Percentiles rank a stretch among this genome's conserved stretches.
Evolutionary conservation across 2,113 vertebrate genomes (phyloP).

Genomic region (Campylomormyrus numenius): DNA sequence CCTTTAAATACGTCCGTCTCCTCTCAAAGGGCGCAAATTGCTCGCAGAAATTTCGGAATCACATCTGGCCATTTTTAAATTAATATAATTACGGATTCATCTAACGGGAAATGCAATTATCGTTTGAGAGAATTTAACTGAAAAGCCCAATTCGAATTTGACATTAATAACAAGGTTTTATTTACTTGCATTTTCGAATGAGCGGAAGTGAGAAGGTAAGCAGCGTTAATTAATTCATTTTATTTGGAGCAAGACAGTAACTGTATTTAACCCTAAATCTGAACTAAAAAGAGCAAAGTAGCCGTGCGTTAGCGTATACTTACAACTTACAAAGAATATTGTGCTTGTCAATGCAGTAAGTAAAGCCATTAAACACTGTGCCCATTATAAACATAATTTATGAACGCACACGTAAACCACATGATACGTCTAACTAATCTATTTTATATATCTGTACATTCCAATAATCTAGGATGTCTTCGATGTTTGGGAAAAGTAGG

Average conservation of each 20-base stretch:
- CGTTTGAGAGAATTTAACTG: background rate
- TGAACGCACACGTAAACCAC: background rate
- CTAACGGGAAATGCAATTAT: background rate
- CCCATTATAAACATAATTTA: background rate
- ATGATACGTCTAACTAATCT: background rate
- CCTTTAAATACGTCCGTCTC: background rate
- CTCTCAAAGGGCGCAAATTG: background rate
- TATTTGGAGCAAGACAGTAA: background rate
- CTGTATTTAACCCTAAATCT: background rate
- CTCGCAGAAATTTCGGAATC: background rate
- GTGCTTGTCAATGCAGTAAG: background rate
- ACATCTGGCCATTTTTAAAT: background rate
- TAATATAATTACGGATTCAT: background rate
- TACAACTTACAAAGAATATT: background rate
- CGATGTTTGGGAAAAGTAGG: constrained; percentile 70
- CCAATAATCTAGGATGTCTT: background rate
- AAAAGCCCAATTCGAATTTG: background rate
- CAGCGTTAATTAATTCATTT: background rate
- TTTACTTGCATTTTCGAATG: background rate
- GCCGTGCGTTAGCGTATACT: background rate
- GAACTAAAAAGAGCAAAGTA: background rate
- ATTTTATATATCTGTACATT: background rate
- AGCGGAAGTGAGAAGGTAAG: background rate
- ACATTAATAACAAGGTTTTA: background rate
- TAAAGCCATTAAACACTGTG: background rate